Conservation (phyloP, 2,113 vertebrate genomes). For the Pontoporia blainvillei region DNA sequence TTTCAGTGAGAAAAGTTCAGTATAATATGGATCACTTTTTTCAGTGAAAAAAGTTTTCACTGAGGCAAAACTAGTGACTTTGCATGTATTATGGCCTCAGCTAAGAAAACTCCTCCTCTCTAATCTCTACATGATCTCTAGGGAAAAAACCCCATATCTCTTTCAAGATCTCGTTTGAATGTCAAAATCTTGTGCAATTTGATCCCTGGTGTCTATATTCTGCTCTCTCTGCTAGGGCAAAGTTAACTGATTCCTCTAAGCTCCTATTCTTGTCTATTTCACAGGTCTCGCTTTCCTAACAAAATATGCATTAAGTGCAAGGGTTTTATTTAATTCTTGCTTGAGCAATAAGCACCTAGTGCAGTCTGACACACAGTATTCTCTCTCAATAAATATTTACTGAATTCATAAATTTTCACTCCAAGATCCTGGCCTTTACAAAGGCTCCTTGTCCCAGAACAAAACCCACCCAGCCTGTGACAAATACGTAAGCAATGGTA, state of each 20-base stretch:
- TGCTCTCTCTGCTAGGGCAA: background rate
- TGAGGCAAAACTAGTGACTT: constrained; percentile 10
- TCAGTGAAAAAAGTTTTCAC: background rate
- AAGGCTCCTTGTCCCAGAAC: background rate
- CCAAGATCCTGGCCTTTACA: background rate
- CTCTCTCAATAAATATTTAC: background rate
- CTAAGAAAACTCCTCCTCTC: background rate
- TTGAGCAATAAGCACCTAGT: constrained; percentile 27
- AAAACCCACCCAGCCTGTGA: background rate
- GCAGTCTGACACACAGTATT: background rate
- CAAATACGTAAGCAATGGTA: constrained; percentile 70
- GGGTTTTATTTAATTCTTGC: background rate
- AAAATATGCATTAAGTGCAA: background rate
- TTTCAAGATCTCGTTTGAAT: constrained; percentile 32
- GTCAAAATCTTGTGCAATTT: background rate
- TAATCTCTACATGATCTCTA: background rate
- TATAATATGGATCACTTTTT: too few species aligned
- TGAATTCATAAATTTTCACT: background rate
- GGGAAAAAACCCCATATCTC: background rate
- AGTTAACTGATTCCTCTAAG: background rate
- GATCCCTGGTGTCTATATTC: background rate
- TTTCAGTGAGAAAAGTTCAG: too few species aligned
- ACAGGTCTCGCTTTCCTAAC: background rate
- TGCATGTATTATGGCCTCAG: background rate
- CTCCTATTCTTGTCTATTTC: background rate